phyloP scores from a whole-genome alignment of 2,113 vertebrate genomes.

The Cettia cetti region DNA sequence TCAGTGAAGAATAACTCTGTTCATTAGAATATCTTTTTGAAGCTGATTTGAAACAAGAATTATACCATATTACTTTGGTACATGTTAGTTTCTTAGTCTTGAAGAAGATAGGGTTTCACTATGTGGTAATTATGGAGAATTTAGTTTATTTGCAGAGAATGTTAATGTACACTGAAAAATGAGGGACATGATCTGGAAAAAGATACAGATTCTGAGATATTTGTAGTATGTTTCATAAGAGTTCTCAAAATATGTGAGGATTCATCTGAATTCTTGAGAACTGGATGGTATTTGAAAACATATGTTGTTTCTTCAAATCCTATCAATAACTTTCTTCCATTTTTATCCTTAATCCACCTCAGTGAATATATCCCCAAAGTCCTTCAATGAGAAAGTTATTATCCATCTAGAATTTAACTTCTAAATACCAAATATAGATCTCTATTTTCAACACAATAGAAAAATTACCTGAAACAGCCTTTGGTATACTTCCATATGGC shows the following conservation, averaged over 20 bases:
- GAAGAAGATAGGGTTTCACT: background rate
- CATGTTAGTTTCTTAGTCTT: background rate
- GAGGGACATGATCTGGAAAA: background rate
- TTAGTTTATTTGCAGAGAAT: background rate
- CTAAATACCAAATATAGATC: background rate
- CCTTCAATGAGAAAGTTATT: background rate
- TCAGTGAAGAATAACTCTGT: background rate
- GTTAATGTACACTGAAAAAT: background rate
- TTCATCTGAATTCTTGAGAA: background rate
- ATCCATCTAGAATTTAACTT: background rate
- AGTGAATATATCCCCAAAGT: background rate
- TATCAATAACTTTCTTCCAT: background rate
- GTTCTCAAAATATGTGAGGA: background rate
- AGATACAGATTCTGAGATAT: background rate
- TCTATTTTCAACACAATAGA: background rate
- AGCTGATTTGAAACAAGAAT: background rate
- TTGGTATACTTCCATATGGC: background rate
- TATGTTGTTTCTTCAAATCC: background rate
- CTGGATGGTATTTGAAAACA: background rate
- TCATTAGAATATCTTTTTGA: background rate
- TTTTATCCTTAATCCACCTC: background rate
- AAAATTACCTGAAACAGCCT: conserved; percentile 11
- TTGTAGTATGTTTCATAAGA: background rate
- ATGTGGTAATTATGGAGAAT: background rate
- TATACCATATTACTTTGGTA: background rate